Percentiles rank a stretch among this genome's conserved stretches.
Evolutionary conservation across 30 jellyfish, hydroid and myxozoan genomes (phyloP).

Genomic region (Aurelia sp.): DNA sequence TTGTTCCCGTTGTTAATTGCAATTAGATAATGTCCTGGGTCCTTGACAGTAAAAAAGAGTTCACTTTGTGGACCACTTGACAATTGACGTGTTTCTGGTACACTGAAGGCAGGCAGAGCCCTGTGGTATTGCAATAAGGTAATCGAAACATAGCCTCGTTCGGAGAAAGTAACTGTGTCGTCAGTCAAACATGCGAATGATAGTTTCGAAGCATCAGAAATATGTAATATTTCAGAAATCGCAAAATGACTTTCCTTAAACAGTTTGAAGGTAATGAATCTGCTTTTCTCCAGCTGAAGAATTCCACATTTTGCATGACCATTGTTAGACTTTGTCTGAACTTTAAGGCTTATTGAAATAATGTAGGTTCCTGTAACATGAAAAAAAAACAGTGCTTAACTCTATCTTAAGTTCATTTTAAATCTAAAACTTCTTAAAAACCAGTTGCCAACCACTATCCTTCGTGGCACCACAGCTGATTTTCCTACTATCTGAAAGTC

Average conservation of each 20-base stretch:
- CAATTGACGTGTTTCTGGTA: background rate
- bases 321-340: background rate
- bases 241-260: background rate
- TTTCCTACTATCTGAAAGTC: too few species aligned
- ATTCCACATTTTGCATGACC: conserved; percentile 19
- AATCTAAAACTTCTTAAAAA: too few species aligned
- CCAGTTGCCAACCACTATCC: too few species aligned
- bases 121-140: conserved; percentile 18
- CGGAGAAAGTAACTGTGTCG: conserved; percentile 1
- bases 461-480: too few species aligned
- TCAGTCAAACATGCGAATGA: conserved; percentile 32
- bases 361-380: conserved; percentile 24
- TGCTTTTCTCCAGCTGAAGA: background rate
- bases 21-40: conserved; percentile 3
- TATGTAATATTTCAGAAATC: conserved; percentile 6
- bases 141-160: conserved; percentile 14
- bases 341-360: conserved; percentile 8
- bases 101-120: background rate
- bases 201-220: background rate
- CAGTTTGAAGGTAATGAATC: background rate
- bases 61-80: background rate
- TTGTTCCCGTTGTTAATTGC: background rate
- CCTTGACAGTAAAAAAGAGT: background rate
- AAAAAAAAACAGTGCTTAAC: too few species aligned
- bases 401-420: too few species aligned